phyloP scores from a whole-genome alignment of 2,888 invertebrate genomes.

The Hecatera dysodea region DNA sequence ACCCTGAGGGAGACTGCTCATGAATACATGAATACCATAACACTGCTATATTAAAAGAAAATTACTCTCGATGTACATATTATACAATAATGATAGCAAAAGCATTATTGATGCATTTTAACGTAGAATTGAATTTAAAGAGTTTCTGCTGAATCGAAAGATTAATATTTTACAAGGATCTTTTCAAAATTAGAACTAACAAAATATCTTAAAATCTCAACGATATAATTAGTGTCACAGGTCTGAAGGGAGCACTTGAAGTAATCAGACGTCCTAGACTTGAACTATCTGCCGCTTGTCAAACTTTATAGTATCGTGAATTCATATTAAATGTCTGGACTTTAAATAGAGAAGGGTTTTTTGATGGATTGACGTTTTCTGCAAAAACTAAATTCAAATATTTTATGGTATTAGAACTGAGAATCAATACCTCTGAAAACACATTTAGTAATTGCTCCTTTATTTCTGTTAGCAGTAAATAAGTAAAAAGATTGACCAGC shows the following conservation, averaged over 20 bases:
- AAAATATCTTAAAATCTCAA: constrained; percentile 4
- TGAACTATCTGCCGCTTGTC: neutral
- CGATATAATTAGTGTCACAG: neutral
- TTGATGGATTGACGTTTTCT: neutral
- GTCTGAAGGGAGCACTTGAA: constrained; percentile 13
- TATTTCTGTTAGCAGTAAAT: too few species aligned
- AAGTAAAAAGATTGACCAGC: too few species aligned
- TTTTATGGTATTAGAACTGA: too few species aligned
- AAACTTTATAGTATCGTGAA: neutral
- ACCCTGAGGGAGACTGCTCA: constrained; percentile 31
- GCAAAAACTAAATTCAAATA: too few species aligned
- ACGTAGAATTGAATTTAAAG: neutral
- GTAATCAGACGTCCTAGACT: constrained; percentile 37
- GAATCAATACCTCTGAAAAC: too few species aligned
- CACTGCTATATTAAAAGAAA: constrained; percentile 42
- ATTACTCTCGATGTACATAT: constrained; percentile 47
- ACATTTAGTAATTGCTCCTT: too few species aligned
- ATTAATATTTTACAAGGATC: neutral
- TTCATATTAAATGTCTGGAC: neutral
- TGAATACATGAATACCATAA: constrained; percentile 47
- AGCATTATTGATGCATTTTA: constrained; percentile 43
- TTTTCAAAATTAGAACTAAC: neutral
- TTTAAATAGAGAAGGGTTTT: neutral
- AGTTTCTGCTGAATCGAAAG: neutral
- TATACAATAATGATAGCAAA: constrained; percentile 31